phyloP scores from a whole-genome alignment of 2,797 vertebrate species.

The Pitangus sulphuratus region DNA sequence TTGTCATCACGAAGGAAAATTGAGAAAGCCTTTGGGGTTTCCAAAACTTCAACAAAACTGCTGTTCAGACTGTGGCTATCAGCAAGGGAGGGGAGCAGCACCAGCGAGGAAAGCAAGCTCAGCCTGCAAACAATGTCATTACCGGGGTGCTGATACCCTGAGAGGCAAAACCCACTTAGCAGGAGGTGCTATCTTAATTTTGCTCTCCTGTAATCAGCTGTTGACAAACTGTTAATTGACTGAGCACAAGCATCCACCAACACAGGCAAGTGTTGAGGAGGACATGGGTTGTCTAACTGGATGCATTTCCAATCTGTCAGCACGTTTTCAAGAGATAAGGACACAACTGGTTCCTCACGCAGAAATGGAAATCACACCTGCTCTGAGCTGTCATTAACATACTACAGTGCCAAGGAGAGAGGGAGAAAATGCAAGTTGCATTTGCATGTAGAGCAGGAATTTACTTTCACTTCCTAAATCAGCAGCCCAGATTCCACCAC shows the following conservation, averaged over 20 bases:
- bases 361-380: conserved; percentile 37
- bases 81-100: not conserved
- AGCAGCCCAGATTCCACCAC: not conserved
- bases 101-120: not conserved
- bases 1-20: not conserved
- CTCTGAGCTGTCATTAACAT: conserved; percentile 6
- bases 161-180: not conserved
- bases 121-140: not conserved
- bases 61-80: not conserved
- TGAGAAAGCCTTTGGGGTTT: not conserved
- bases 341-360: conserved; percentile 31
- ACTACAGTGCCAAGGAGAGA: not conserved
- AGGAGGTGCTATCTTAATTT: not conserved
- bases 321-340: not conserved
- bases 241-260: conserved; percentile 40
- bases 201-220: conserved; percentile 28
- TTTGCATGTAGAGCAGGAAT: not conserved
- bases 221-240: conserved; percentile 51
- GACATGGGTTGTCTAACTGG: not conserved
- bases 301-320: conserved; percentile 9
- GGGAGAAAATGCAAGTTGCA: not conserved
- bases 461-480: not conserved
- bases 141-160: not conserved
- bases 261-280: conserved; percentile 1
- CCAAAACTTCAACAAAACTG: not conserved